Base-by-base conservation (phyloP, 2,113 vertebrate species). In the Amazona vittata region DNA sequence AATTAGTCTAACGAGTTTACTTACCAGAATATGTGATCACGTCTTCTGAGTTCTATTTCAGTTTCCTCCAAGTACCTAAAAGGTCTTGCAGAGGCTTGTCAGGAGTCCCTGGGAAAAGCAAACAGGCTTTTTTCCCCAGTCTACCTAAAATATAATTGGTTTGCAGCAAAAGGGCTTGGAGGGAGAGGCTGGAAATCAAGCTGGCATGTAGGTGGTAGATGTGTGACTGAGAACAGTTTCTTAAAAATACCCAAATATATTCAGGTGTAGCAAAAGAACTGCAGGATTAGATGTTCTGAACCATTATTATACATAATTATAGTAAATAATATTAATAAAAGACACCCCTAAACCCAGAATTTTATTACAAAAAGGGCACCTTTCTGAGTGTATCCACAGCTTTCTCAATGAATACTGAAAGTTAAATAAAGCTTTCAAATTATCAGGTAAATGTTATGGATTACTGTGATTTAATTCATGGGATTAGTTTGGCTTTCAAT, bases 401-500 rank as follows among this genome's bases (percentile, higher is more conserved):
- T 88, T 94, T 73, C 35, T 44, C 39, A 71, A 50, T 77, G 93
- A 86, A 95, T 35, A 55, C 87, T 97, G 97, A 90, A 97, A 97
- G 94, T 98, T 98, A 98, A 98, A 97, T 98, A 98, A 97, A 96
- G 98, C 92, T 98, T 97, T 94, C 85, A 92, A 94, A 94, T 98
- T 97, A 95, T 97, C 98, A 98, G 97, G 95, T 98, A 98, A 98
- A 98, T 98, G 98, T 97, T 98, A 98, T 98, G 95, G 98, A 98
- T 98, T 90, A 96, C 95, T 97, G 94, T 97, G 97, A 98, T 98
- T 98, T 98, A 98, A 98, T 98, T 98, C 97, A 98, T 97, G 98
- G 95, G 96, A 98, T 98, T 98, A 97, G 98, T 98, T 98, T 98
- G 98, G 98, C 98, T 98, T 98, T 98, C 98, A 98, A 98, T 98